Base-by-base conservation (phyloP, 2,888 invertebrate genomes). In the Dasypogon diadema region DNA sequence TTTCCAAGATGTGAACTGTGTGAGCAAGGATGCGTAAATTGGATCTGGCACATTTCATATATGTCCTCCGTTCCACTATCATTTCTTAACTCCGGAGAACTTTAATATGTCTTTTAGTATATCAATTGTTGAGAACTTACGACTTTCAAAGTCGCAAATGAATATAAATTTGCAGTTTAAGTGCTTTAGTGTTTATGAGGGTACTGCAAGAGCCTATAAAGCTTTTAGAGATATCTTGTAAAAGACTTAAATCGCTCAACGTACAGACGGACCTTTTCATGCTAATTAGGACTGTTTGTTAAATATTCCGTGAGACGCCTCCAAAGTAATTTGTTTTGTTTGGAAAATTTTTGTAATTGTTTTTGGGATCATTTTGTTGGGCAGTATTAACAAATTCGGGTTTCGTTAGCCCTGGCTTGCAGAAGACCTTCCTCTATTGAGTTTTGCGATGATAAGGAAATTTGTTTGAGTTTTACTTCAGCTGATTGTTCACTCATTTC, bases 11-110 rank as follows among this genome's bases (percentile, higher is more conserved):
- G 24, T 68, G 26, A 22, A 48, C 18, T 5, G 18, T 48, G 24
- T 68, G 65, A 68, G 16, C 48, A n/a, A 34, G 48, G 24, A 48
- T 42, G 42, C 24, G 46, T 48, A 68, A 68, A 68, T 68, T 68
- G 65, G 26, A 48, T n/a, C 16, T 68, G 65, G 48, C 48, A 26
- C 46, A 10, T 68, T 12, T 60, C 34, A 48, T 26, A 10, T 26
- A 14, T 16, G n/a, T 6, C 26, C 30, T 6, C 12, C n/a, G 8
- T 37, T 34, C 37, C 18, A 22, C 24, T 16, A 30, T 12, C 26
- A 24, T 14, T 48, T 48, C 48, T 14, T n/a, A 18, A 12, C 18
- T 21, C 21, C 6, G 16, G 18, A 22, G 54, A 18, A 21, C 18
- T 22, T 54, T 54, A 37, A 14, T 21, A 37, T 37, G 12, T 18